Evolutionary conservation across 2,888 invertebrate genomes (phyloP).

Genomic region (Vesta saturnalis): DNA sequence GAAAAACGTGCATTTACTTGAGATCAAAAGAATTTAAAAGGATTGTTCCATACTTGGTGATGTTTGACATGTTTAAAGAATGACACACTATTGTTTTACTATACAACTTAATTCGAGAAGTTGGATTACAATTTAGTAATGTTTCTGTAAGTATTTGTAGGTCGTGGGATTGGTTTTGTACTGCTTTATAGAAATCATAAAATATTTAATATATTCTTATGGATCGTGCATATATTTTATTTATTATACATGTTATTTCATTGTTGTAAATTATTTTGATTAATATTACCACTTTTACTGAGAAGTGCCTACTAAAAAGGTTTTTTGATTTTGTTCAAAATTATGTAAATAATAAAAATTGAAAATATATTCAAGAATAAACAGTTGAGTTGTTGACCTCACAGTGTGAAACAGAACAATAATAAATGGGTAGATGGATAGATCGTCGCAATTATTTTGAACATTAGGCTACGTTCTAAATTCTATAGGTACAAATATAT

Average conservation of each 20-base stretch:
- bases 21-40: slow-evolving; percentile 32
- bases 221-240: slow-evolving; percentile 10
- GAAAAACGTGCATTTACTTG: slow-evolving; percentile 29
- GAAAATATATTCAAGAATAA: no score
- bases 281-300: no score
- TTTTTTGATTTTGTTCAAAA: no score
- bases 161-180: slow-evolving; percentile 41
- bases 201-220: slow-evolving; percentile 9
- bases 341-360: no score
- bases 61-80: slow-evolving; percentile 41
- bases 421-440: no score
- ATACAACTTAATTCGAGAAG: slow-evolving; percentile 41
- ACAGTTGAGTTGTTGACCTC: no score
- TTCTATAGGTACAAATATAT: no score
- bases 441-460: no score
- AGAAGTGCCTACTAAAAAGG: no score
- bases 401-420: no score
- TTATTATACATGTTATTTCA: slow-evolving; percentile 8
- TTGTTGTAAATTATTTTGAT: no score
- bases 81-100: slow-evolving; percentile 41
- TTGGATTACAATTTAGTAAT: slow-evolving; percentile 13
- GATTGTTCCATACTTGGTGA: slow-evolving; percentile 40
- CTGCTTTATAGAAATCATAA: slow-evolving; percentile 26
- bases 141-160: slow-evolving; percentile 29
- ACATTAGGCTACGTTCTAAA: no score